Base-by-base conservation (phyloP, 2,113 vertebrate species). In the Seriola rivoliana region DNA sequence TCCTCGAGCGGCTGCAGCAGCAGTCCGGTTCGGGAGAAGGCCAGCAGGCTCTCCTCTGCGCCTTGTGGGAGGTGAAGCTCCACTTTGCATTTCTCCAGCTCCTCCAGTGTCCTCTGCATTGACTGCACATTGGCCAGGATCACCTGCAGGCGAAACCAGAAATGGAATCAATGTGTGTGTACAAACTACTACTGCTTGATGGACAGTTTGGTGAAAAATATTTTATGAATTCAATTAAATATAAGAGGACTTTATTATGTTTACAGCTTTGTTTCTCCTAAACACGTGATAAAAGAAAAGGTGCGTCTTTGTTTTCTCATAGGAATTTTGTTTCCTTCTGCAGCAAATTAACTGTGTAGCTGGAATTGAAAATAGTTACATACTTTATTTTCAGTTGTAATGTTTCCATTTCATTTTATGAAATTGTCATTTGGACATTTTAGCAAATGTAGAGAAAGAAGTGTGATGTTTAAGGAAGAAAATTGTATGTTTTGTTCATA, bases 111-210 rank as follows among this genome's bases (percentile, higher is more conserved):
- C 78, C 93, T 95, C 92, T 93, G 95, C 96, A 98, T 98, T 14
- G 96, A 95, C 71, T 87, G 92, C 62, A 98, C 76, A n/a, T 96
- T 97, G 77, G 94, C 95, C 63, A 97, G 91, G 52, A 99, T 96
- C 80, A 97, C 96, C 98, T 99, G 11, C n/a, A 67, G 12, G 60
- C 46, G 4, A 17, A 42, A 70, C 25, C 21, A 65, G 48, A 52
- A n/a, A 42, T 36, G 17, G 8, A 13, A 7, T 55, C 66, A 50
- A 52, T 13, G 10, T 7, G 13, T 66, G 38, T 13, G 4, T 29
- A 13, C 23, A 58, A 58, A 58, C 52, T 10, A 10, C 52, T n/a
- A 1, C 23, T 23, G 21, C 8, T n/a, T 55, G 50, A 52, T 44
- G 42, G 10, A 12, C 10, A 44, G 42, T 44, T 44, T 10, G 42